Evolutionary conservation across 1,140 invertebrate species (phyloP), one percentile per base, ranked within the genome.

Genomic region (Olivierus martensii): DNA sequence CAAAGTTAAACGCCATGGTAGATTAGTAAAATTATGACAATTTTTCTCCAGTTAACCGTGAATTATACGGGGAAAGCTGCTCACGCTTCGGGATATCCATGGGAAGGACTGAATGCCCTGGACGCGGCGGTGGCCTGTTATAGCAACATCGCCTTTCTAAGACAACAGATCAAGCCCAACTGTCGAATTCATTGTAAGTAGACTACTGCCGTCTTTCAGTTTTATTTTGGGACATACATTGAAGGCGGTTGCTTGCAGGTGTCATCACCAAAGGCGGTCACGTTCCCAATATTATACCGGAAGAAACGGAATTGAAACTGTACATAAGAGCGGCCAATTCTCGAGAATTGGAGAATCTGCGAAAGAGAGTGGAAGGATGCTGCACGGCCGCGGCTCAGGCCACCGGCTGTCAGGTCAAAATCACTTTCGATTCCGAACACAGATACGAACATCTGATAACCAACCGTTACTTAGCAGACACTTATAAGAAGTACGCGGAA

Each of bases 281-380:
- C 3, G 61, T 59, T n/a, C 62, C 67, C 6, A 71, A 70, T 55
- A 63, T 71, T 10, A 69, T 71, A 12, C 70, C 70, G 12, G 63
- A 67, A 9, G 52, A 61, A 19, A 56, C 70, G 15, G 61, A 63
- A 43, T 39, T 71, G 43, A 51, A 62, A 46, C 65, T 63, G 41
- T 64, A 63, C 44, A 42, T 68, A 0, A 53, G 69, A 34, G 65
- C 67, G 18, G 61, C 64, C 10, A 65, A 49, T 10, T 54, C 55
- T 18, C 10, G 17, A 5, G 67, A 70, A 52, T 51, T 68, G 5
- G 50, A 58, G 3, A 43, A 57, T 10, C 50, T 71, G 7, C 61
- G 54, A 15, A 46, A 57, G 10, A 65, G 64, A 49, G 59, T 67
- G 2, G 55, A 58, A 11, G 52, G 39, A 9, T 70, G 69, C 60